Percentiles rank a stretch among this genome's conserved stretches.
Conservation (phyloP, 92 coral and sea anemone species). For the Micromussa lordhowensis region DNA sequence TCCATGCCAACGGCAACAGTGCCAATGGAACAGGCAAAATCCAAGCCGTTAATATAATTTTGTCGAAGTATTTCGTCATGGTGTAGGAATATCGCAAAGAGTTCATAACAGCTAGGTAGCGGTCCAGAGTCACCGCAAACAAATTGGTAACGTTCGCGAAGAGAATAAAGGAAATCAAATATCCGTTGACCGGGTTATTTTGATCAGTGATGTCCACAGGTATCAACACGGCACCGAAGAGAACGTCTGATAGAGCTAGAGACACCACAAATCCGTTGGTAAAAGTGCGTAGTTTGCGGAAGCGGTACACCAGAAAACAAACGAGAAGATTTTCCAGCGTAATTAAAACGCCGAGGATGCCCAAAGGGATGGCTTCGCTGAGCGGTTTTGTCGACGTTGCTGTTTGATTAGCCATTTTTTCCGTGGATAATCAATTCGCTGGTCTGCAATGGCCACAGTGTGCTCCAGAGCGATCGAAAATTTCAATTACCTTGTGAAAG, state of each 20-base stretch:
- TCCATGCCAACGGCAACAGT: constrained; percentile 66
- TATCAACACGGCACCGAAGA: constrained; percentile 76
- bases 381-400: constrained; percentile 31
- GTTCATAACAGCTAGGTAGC: constrained; percentile 80
- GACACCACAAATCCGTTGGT: constrained; percentile 86
- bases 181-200: constrained; percentile 36
- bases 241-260: constrained; percentile 76
- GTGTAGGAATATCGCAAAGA: constrained; percentile 77
- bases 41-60: constrained; percentile 75
- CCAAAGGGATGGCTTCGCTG: constrained; percentile 61
- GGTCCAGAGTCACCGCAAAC: constrained; percentile 88
- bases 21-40: constrained; percentile 64
- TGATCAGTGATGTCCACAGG: constrained; percentile 69
- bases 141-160: constrained; percentile 84
- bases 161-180: constrained; percentile 69
- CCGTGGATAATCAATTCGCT: constrained; percentile 27
- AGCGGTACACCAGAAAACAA: constrained; percentile 80
- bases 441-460: constrained; percentile 1
- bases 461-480: constrained; percentile 13
- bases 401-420: constrained; percentile 39
- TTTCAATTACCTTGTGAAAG: constrained; percentile 38
- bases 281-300: constrained; percentile 72
- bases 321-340: constrained; percentile 77
- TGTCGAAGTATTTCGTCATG: constrained; percentile 75
- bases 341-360: constrained; percentile 71